Percentiles rank a stretch among this genome's conserved stretches.
Conservation (phyloP, 2,113 vertebrate species). For the Hymenochirus boettgeri region DNA sequence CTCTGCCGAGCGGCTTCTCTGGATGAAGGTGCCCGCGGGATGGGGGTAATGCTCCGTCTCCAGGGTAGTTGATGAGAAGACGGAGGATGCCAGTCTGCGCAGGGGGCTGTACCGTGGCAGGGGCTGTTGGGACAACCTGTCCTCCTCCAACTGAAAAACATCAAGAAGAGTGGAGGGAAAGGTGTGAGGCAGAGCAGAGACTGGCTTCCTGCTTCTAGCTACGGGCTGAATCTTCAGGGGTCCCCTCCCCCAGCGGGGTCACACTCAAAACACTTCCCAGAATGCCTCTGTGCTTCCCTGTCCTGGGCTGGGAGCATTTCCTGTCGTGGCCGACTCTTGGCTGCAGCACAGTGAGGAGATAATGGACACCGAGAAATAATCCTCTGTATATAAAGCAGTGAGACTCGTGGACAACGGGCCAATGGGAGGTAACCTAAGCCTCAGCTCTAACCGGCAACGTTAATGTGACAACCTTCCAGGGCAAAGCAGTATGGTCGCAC, state of each 20-base stretch:
- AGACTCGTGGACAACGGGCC: not conserved
- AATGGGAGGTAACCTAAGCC: not conserved
- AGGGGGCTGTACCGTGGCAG: conserved; percentile 92
- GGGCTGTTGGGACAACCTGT: conserved; percentile 80
- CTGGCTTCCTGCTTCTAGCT: conserved; percentile 64
- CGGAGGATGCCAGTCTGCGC: conserved; percentile 96
- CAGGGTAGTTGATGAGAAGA: conserved; percentile 97
- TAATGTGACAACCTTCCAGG: too few relatives aligned
- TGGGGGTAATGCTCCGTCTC: conserved; percentile 97
- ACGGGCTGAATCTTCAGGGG: conserved; percentile 57
- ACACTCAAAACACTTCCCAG: not conserved
- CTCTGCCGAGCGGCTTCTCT: conserved; percentile 96
- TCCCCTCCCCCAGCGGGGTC: conserved; percentile 1
- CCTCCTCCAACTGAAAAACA: conserved; percentile 96
- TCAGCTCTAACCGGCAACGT: not conserved
- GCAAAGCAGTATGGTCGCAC: too few relatives aligned
- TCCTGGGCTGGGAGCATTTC: not conserved
- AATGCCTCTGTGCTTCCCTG: not conserved
- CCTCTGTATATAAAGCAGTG: conserved; percentile 10
- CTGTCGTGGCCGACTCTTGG: not conserved
- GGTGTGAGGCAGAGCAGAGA: conserved; percentile 76
- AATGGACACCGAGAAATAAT: conserved; percentile 6
- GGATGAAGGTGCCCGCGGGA: conserved; percentile 85
- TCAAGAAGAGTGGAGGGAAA: conserved; percentile 92
- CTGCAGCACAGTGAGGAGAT: not conserved